A percentile compares a stretch with the other conserved stretches of the same genome.
These are phyloP conservation scores for Heliocidaris erythrogramma DNA, from an alignment of 35 echinoderm and acorn worm genomes.

Conservation along the genomic window DNA sequence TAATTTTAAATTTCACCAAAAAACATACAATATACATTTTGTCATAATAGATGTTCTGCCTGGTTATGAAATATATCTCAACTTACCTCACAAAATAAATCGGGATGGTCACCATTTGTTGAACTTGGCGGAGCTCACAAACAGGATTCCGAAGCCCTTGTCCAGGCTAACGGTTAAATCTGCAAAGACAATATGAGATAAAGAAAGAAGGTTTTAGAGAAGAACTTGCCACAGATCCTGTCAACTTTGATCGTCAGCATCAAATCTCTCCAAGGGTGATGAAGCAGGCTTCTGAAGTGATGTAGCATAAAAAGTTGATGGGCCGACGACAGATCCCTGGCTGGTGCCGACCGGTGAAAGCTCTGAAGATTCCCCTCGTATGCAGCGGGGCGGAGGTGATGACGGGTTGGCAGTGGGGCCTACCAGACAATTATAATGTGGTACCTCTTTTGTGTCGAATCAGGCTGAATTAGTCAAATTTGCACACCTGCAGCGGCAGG, in stretches of 20 bases:
- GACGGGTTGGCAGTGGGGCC: neutral
- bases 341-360: neutral
- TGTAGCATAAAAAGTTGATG: conserved; percentile 30
- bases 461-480: conserved; percentile 37
- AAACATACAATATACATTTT: no score
- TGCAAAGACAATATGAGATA: neutral
- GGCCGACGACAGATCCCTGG: neutral
- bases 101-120: neutral
- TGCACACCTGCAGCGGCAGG: conserved; percentile 15
- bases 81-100: neutral
- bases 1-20: no score
- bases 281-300: conserved; percentile 21
- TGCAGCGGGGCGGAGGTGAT: conserved; percentile 1
- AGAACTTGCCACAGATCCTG: neutral
- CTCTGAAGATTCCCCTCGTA: neutral
- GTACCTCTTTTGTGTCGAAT: conserved; percentile 32
- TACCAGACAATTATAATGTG: conserved; percentile 14
- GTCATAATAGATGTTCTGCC: neutral
- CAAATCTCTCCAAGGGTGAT: neutral
- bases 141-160: neutral
- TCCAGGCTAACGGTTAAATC: conserved; percentile 7
- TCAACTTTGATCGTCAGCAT: neutral
- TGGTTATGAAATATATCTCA: neutral
- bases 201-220: neutral
- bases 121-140: neutral